phyloP scores from a whole-genome alignment of 2,797 vertebrate genomes.

The Rhynchotus rufescens region DNA sequence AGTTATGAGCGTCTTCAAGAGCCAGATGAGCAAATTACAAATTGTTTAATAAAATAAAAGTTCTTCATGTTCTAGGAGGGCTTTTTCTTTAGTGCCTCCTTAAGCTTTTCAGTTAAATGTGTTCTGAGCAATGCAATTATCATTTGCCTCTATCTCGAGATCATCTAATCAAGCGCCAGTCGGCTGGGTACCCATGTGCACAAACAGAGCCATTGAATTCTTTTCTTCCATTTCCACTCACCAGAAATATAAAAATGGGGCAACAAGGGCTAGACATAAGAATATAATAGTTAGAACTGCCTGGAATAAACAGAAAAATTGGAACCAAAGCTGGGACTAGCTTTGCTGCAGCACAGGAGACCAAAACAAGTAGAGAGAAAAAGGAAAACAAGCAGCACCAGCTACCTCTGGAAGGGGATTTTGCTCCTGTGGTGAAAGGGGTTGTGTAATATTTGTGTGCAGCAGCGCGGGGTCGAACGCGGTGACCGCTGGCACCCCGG shows the following conservation, averaged over 20 bases:
- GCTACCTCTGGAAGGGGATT: constrained; percentile 35
- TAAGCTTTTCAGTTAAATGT: constrained; percentile 46
- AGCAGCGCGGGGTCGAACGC: constrained; percentile 28
- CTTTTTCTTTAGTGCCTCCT: constrained; percentile 52
- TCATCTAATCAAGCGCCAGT: constrained; percentile 34
- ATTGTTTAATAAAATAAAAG: constrained; percentile 54
- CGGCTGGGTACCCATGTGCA: constrained; percentile 10
- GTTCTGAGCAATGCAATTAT: constrained; percentile 43
- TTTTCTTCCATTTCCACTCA: not conserved
- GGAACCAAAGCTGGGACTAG: not conserved
- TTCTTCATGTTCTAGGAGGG: constrained; percentile 17
- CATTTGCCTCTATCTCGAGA: constrained; percentile 15
- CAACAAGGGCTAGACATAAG: not conserved
- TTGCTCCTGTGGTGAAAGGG: constrained; percentile 30
- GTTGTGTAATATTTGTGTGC: constrained; percentile 56
- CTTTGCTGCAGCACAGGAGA: not conserved
- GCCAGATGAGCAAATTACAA: constrained; percentile 4
- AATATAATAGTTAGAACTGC: not conserved
- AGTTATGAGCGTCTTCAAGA: constrained; percentile 42
- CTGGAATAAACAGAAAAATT: not conserved
- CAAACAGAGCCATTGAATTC: not conserved
- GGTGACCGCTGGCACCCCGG: constrained; percentile 38
- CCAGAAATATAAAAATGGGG: not conserved
- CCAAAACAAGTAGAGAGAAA: not conserved
- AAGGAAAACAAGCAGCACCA: constrained; percentile 13